Base-by-base conservation (phyloP, 2,888 invertebrate genomes). In the Meliscaeva auricollis region DNA sequence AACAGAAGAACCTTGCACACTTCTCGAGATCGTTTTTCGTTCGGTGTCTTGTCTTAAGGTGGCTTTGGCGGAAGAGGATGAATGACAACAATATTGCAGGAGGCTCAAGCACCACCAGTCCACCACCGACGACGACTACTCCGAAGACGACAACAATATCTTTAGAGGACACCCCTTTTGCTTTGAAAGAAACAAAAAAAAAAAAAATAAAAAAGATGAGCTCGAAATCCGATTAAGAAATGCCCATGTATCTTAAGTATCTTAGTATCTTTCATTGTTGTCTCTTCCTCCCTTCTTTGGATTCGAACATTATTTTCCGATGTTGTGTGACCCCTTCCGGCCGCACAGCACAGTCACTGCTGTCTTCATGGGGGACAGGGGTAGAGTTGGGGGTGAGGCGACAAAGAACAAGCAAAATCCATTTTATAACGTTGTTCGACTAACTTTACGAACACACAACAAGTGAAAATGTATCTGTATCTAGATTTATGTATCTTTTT, bases 321-420 rank as follows among this genome's bases (percentile, higher is more conserved):
- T 81, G 81, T 85, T 66, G 48, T 74, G 48, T 66, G 84, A 79
- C 75, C 79, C 66, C 60, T 69, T 30, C 64, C 30, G n/a, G 22
- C 46, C 17, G 35, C 35, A 2, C 26, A 22, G 44, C 4, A n/a
- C 26, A 22, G 41, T 15, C 62, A 44, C 26, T 13, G 38, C 13
- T 26, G n/a, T 15, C 9, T 15, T 44, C n/a, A n/a, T 48, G 46
- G 32, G 9, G 64, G 17, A 20, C 20, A 35, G 20, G 56, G 17
- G 17, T 26, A 56, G 46, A 50, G 56, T 56, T 35, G 75, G 11
- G 58, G 60, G 68, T 46, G 72, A 81, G 76, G 85, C 85, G 81
- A 85, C 72, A 85, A 85, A 76, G 85, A 85, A 85, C 85, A 85
- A 85, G 85, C 22, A 85, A 85, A 85, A 85, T 85, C 85, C 85